These are phyloP conservation scores for Colletes collaris DNA, from an alignment of 2,888 invertebrate species.

Conservation along the genomic window DNA sequence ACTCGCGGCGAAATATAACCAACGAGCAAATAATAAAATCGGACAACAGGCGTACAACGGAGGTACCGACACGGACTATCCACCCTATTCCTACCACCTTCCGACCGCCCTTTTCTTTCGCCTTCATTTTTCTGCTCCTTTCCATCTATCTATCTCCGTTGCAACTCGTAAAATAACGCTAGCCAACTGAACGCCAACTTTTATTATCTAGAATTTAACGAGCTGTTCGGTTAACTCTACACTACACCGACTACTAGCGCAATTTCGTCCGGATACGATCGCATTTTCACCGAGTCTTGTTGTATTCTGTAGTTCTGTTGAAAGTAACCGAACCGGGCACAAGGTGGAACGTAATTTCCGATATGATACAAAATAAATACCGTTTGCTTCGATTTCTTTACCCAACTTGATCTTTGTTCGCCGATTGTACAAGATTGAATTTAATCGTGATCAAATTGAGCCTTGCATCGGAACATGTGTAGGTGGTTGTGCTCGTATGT, in stretches of 20 bases:
- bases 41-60: slow-evolving; percentile 67
- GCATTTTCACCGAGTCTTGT: too few relatives aligned
- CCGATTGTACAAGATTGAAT: too few relatives aligned
- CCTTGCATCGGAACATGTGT: too few relatives aligned
- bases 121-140: not conserved
- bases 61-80: slow-evolving; percentile 27
- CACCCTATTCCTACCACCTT: slow-evolving; percentile 18
- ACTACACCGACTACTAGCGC: slow-evolving; percentile 6
- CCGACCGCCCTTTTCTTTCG: not conserved
- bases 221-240: slow-evolving; percentile 58
- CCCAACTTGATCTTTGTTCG: too few relatives aligned
- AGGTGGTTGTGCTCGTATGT: too few relatives aligned
- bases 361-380: too few relatives aligned
- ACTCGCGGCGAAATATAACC: slow-evolving; percentile 69
- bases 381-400: too few relatives aligned
- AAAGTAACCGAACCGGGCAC: too few relatives aligned
- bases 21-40: slow-evolving; percentile 78
- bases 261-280: not conserved
- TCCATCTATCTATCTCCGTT: slow-evolving; percentile 49
- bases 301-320: not conserved
- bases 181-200: slow-evolving; percentile 78
- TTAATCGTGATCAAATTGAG: too few relatives aligned
- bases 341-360: too few relatives aligned
- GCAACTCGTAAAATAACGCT: slow-evolving; percentile 71
- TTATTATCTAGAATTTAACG: slow-evolving; percentile 78